phyloP scores from a whole-genome alignment of 1,140 invertebrate species.

The Cydia pomonella region DNA sequence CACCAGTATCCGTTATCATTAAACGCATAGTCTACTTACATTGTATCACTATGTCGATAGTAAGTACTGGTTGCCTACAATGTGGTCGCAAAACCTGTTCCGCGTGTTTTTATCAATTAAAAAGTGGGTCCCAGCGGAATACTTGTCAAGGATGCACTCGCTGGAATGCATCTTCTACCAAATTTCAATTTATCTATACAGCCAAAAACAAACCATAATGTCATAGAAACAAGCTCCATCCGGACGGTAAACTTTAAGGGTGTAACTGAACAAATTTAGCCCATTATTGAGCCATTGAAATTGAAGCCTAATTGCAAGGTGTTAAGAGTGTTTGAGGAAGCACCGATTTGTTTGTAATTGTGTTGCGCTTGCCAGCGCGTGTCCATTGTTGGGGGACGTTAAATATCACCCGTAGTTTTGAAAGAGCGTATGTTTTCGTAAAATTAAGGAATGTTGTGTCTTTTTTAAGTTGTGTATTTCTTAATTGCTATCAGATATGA shows the following conservation, averaged over 20 bases:
- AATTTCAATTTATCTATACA: neutral
- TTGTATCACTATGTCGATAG: conserved; percentile 6
- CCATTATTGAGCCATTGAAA: neutral
- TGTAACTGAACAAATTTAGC: conserved; percentile 1
- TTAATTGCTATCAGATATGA: conserved; percentile 14
- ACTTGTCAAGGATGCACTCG: conserved; percentile 32
- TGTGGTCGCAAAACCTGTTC: conserved; percentile 7
- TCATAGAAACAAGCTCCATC: neutral
- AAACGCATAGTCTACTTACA: conserved; percentile 1
- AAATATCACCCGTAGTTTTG: neutral
- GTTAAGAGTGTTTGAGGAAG: conserved; percentile 12
- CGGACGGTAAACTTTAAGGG: conserved; percentile 9
- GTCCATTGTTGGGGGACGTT: conserved; percentile 30
- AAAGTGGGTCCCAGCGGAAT: conserved; percentile 28
- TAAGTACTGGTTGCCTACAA: conserved; percentile 17
- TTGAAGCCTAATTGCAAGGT: conserved; percentile 19
- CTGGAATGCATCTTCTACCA: conserved; percentile 22
- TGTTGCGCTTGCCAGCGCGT: conserved; percentile 23
- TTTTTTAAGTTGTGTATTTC: neutral
- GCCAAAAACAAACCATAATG: conserved; percentile 2
- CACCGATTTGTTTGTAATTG: conserved; percentile 13
- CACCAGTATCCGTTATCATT: neutral
- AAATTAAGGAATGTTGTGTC: neutral
- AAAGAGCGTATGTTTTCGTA: neutral
- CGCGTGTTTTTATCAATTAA: conserved; percentile 28